Base-by-base conservation (phyloP, 2,888 invertebrate genomes). In the Xanthostigma xanthostigma region DNA sequence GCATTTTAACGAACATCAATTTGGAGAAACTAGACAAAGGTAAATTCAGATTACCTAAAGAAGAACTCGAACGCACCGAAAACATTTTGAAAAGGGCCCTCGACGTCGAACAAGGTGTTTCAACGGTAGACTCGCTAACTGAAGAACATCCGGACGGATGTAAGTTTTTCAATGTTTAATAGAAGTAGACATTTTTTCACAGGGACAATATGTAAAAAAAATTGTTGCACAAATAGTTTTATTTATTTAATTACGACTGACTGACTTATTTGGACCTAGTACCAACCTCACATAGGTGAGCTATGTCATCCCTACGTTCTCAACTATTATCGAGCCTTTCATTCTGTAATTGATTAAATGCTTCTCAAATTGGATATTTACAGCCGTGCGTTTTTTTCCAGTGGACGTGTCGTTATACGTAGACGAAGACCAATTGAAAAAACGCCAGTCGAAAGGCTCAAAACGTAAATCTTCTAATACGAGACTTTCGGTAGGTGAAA, bases 111-210 rank as follows among this genome's bases (percentile, higher is more conserved):
- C 80, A 81, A 56, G 83, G 84, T 3, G 74, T 82, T 47, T 70
- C 74, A 36, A 78, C 78, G 49, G 60, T 64, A 45, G 57, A 68
- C 33, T 68, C 73, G 49, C 75, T 85, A 53, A 85, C 86, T 1
- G 86, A 84, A 64, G 88, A 88, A 60, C 87, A 88, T 66, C 88
- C 89, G 0, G 89, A 89, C 68, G 88, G 87, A 60, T 68, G 86
- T 87, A 65, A 78, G 86, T 78, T 53, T 51, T 41, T 46, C 36
- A 14, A 34, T 39, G 37, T 33, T 46, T 8, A 36, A 9, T 36
- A 45, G 36, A 39, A 38, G 39, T 27, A 37, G 27, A 10, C 34
- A n/a, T 40, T 49, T 44, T 52, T 38, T 33, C 34, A 46, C 38
- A 13, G 5, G 43, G 33, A 37, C 27, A 27, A 27, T 27, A 27